A percentile compares a stretch with the other conserved stretches of the same genome.
phyloP scores from a whole-genome alignment of 2,888 invertebrate species.

The Chloromyia formosa region DNA sequence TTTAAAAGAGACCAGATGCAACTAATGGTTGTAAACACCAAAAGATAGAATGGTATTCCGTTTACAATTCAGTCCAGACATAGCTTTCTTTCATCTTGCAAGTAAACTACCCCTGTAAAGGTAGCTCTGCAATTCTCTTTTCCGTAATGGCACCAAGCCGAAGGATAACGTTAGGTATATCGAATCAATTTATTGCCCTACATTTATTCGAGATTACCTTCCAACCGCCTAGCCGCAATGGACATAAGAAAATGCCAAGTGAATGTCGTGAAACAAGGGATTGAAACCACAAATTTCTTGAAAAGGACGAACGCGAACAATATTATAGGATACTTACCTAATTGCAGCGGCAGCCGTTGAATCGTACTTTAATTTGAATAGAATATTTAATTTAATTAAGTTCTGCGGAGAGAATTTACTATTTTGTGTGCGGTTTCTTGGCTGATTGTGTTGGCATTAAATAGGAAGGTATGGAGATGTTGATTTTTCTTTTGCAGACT shows the following conservation, averaged over 20 bases:
- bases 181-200: constrained; percentile 48
- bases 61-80: background rate
- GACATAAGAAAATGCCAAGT: constrained; percentile 39
- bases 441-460: background rate
- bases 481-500: too few species aligned
- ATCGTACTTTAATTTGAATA: constrained; percentile 44
- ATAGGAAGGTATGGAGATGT: too few species aligned
- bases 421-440: constrained; percentile 23
- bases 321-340: constrained; percentile 43
- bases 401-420: constrained; percentile 26
- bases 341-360: constrained; percentile 43
- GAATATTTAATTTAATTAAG: constrained; percentile 50
- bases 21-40: constrained; percentile 31
- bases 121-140: background rate
- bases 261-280: constrained; percentile 32
- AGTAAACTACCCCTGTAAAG: background rate
- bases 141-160: background rate
- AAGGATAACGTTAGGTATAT: constrained; percentile 36
- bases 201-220: constrained; percentile 36
- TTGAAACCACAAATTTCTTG: constrained; percentile 39
- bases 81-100: background rate
- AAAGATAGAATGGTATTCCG: constrained; percentile 6
- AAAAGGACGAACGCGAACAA: constrained; percentile 11
- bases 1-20: constrained; percentile 34
- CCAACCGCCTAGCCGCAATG: background rate